phyloP scores from a whole-genome alignment of 2,797 vertebrate species.

The Gymnodraco acuticeps region DNA sequence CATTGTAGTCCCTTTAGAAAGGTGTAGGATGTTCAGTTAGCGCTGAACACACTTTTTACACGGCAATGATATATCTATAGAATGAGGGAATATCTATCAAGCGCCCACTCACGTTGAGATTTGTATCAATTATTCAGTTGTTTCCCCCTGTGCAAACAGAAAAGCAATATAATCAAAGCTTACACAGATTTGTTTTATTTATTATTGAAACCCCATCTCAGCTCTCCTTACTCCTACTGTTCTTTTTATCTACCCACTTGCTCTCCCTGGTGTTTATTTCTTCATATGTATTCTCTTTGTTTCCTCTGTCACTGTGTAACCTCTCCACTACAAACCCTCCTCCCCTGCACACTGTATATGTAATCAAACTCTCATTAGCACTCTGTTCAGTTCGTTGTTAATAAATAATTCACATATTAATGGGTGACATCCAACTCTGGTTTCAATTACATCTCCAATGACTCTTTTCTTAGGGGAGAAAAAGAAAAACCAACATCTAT shows the following conservation, averaged over 20 bases:
- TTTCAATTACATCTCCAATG: constrained; percentile 50
- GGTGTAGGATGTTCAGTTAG: constrained; percentile 7
- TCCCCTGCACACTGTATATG: constrained; percentile 40
- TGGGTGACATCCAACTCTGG: constrained; percentile 45
- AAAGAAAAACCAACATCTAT: constrained; percentile 55
- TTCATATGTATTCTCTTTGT: constrained; percentile 55
- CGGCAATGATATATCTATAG: constrained; percentile 31
- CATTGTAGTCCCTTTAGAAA: constrained; percentile 4
- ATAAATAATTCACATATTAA: constrained; percentile 67
- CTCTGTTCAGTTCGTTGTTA: constrained; percentile 48
- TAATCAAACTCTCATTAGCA: constrained; percentile 61
- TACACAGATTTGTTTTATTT: constrained; percentile 45
- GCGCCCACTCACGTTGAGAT: constrained; percentile 42
- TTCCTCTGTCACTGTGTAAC: constrained; percentile 28
- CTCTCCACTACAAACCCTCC: not conserved
- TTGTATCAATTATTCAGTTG: constrained; percentile 71
- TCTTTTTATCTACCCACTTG: constrained; percentile 24
- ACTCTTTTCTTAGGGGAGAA: constrained; percentile 45
- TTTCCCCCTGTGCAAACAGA: constrained; percentile 52
- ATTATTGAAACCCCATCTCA: constrained; percentile 40
- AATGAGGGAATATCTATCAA: constrained; percentile 25
- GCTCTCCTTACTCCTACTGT: constrained; percentile 22
- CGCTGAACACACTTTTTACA: constrained; percentile 25
- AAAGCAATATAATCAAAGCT: constrained; percentile 52
- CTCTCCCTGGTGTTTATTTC: constrained; percentile 35